phyloP scores from a whole-genome alignment of 1,140 invertebrate species.

The Pectinophora gossypiella region DNA sequence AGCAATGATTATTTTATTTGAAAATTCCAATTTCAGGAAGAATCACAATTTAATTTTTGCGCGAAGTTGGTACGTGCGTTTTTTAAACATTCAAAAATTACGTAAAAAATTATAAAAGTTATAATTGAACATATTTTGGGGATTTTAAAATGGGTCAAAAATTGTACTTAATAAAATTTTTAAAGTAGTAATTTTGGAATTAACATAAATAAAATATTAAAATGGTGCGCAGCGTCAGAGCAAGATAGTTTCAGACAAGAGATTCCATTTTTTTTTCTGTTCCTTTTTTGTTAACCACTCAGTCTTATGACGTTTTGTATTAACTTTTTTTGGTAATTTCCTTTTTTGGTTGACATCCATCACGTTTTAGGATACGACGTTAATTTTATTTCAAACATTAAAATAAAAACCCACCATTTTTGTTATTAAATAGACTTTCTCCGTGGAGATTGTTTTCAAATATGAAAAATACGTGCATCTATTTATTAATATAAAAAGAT shows the following conservation, averaged over 20 bases:
- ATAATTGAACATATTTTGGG: background rate
- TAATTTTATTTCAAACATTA: too few relatives aligned
- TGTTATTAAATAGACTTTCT: too few relatives aligned
- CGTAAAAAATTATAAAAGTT: background rate
- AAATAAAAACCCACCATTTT: too few relatives aligned
- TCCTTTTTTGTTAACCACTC: slow-evolving; percentile 53
- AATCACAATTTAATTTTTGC: background rate
- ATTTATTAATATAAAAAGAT: too few relatives aligned
- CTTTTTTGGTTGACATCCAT: too few relatives aligned
- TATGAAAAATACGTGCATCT: too few relatives aligned
- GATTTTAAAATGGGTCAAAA: background rate
- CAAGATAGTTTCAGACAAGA: slow-evolving; percentile 11
- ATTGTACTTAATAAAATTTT: background rate
- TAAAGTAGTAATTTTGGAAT: background rate
- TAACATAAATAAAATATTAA: background rate
- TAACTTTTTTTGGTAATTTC: slow-evolving; percentile 27
- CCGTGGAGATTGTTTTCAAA: too few relatives aligned
- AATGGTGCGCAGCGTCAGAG: background rate
- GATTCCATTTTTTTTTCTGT: slow-evolving; percentile 30
- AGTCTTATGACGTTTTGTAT: slow-evolving; percentile 66
- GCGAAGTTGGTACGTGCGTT: background rate
- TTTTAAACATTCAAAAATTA: background rate
- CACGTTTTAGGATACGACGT: too few relatives aligned
- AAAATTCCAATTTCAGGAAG: background rate
- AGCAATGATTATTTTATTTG: background rate